Conservation (phyloP, 2,797 vertebrate species). For the Gambusia yucatana region DNA sequence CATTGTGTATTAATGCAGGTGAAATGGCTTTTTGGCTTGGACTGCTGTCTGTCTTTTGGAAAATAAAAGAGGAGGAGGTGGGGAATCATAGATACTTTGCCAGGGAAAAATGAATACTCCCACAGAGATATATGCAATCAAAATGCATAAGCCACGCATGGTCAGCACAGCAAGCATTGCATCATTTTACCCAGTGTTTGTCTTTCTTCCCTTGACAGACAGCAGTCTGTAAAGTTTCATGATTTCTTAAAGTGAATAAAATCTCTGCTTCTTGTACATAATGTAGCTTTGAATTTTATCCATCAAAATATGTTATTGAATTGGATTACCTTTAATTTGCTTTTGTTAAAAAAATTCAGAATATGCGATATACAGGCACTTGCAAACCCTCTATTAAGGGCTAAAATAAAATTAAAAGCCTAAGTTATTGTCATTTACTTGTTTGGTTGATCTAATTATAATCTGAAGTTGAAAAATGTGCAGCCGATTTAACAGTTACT, state of each 20-base stretch:
- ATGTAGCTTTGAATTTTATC: background rate
- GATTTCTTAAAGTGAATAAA: slow-evolving; percentile 7
- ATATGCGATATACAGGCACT: background rate
- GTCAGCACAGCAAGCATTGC: slow-evolving; percentile 55
- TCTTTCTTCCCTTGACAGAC: slow-evolving; percentile 33
- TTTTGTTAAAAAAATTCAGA: background rate
- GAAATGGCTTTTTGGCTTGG: slow-evolving; percentile 91
- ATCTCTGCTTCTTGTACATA: background rate
- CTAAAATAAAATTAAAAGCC: background rate
- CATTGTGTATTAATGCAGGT: slow-evolving; percentile 97
- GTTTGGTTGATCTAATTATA: background rate
- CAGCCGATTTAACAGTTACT: background rate
- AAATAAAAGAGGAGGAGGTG: slow-evolving; percentile 82
- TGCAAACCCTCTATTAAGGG: background rate
- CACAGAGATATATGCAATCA: slow-evolving; percentile 77
- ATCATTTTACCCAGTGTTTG: slow-evolving; percentile 34
- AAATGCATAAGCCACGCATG: slow-evolving; percentile 80
- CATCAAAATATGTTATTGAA: background rate
- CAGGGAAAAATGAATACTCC: slow-evolving; percentile 69
- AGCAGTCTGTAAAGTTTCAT: slow-evolving; percentile 19
- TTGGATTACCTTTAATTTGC: background rate
- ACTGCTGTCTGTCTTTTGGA: slow-evolving; percentile 84
- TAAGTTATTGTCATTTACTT: background rate
- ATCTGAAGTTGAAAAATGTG: background rate
- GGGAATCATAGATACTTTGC: slow-evolving; percentile 79